Conservation (phyloP, 2,113 vertebrate genomes). For the Sebastes fasciatus region DNA sequence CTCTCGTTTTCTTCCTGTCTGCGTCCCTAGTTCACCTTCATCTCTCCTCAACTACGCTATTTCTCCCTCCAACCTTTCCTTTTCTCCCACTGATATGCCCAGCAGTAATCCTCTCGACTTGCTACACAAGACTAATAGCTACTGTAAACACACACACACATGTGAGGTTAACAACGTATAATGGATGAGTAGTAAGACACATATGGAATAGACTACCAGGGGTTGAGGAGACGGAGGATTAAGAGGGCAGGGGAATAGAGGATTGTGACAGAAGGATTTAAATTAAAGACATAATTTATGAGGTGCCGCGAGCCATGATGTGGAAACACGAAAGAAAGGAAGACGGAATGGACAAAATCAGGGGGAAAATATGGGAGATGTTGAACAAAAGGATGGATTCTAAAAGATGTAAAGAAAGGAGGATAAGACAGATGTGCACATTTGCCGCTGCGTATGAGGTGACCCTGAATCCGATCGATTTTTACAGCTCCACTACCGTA, state of each 20-base stretch:
- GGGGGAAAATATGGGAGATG: not conserved
- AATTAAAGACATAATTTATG: slow-evolving; percentile 31
- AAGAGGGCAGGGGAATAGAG: slow-evolving; percentile 20
- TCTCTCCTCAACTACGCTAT: slow-evolving; percentile 10
- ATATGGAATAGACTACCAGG: slow-evolving; percentile 24
- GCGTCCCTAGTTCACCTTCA: slow-evolving; percentile 17
- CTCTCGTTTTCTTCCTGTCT: not conserved
- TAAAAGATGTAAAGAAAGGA: slow-evolving; percentile 35
- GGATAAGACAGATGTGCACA: slow-evolving; percentile 34
- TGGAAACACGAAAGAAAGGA: slow-evolving; percentile 15
- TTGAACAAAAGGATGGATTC: slow-evolving; percentile 33
- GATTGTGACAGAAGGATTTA: slow-evolving; percentile 18
- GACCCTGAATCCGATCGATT: slow-evolving; percentile 72
- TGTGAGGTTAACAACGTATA: slow-evolving; percentile 1
- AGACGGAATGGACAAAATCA: not conserved
- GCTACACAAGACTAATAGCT: slow-evolving; percentile 8
- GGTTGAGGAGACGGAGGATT: slow-evolving; percentile 31
- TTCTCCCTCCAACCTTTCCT: not conserved
- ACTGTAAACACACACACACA: slow-evolving; percentile 16
- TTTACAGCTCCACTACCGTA: slow-evolving; percentile 58
- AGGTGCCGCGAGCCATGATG: not conserved
- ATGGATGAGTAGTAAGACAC: slow-evolving; percentile 14
- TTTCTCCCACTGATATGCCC: slow-evolving; percentile 22
- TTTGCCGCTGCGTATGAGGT: slow-evolving; percentile 51
- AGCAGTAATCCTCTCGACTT: slow-evolving; percentile 47